Percentiles rank a stretch among this genome's conserved stretches.
These are phyloP conservation scores for Sebastes matsubarae DNA, from an alignment of 2,797 vertebrate genomes.

Conservation along the genomic window DNA sequence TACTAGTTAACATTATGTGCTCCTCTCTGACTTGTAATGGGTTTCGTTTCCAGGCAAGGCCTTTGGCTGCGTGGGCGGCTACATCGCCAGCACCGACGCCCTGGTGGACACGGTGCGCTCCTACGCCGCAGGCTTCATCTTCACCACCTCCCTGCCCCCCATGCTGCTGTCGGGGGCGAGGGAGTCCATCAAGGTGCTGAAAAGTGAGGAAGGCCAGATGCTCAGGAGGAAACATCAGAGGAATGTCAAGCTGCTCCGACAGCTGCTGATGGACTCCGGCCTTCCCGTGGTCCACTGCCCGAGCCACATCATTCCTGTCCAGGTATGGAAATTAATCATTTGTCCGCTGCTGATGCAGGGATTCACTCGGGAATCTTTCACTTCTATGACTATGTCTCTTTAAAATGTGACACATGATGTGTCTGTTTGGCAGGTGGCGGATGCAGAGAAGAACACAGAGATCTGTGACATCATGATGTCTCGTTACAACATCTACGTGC, in stretches of 20 bases:
- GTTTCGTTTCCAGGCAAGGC: constrained; percentile 84
- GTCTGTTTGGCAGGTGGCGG: constrained; percentile 82
- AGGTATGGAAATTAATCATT: constrained; percentile 72
- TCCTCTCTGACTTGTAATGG: not conserved
- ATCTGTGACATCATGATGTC: constrained; percentile 92
- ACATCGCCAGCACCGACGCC: constrained; percentile 84
- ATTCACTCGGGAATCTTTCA: not conserved
- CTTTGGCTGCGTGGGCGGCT: constrained; percentile 89
- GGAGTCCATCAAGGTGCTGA: constrained; percentile 88
- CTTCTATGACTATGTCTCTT: not conserved
- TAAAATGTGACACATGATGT: not conserved
- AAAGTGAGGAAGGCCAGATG: constrained; percentile 85
- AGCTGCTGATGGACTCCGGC: constrained; percentile 93
- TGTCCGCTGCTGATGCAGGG: not conserved
- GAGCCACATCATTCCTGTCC: constrained; percentile 94
- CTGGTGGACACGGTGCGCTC: constrained; percentile 89
- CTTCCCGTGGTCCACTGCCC: constrained; percentile 93
- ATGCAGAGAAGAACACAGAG: constrained; percentile 91
- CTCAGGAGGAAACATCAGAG: constrained; percentile 92
- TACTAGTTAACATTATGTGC: not conserved
- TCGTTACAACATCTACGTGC: constrained; percentile 91
- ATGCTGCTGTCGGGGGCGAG: constrained; percentile 92
- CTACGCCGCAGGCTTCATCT: constrained; percentile 90
- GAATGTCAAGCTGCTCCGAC: constrained; percentile 90
- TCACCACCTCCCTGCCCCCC: constrained; percentile 91